Evolutionary conservation across 2,113 vertebrate genomes (phyloP).

Genomic region (Ammodytes dubius): DNA sequence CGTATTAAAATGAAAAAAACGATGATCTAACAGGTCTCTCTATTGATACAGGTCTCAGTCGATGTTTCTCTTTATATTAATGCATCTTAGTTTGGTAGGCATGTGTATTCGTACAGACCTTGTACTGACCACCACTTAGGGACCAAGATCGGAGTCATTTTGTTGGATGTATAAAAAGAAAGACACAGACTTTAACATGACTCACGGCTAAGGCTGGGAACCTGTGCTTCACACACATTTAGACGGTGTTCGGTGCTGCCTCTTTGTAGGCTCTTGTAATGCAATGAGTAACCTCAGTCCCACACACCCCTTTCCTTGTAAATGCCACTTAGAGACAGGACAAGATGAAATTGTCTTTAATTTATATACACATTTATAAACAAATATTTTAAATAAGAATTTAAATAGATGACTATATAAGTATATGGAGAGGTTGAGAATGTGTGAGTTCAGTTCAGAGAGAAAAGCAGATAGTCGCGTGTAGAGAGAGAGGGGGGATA

Average conservation of each 20-base stretch:
- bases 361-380: constrained; percentile 85
- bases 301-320: constrained; percentile 80
- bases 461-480: constrained; percentile 47
- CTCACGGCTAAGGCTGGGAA: constrained; percentile 50
- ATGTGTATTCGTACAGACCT: constrained; percentile 52
- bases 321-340: constrained; percentile 84
- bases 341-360: constrained; percentile 81
- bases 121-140: constrained; percentile 71
- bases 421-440: constrained; percentile 65
- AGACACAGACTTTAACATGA: constrained; percentile 21
- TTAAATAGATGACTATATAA: constrained; percentile 82
- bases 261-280: constrained; percentile 79
- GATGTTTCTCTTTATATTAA: constrained; percentile 29
- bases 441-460: constrained; percentile 59
- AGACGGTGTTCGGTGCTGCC: constrained; percentile 84
- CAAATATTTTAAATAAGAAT: constrained; percentile 85
- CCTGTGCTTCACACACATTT: constrained; percentile 53
- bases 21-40: constrained; percentile 44
- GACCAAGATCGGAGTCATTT: constrained; percentile 79
- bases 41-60: constrained; percentile 22
- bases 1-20: constrained; percentile 43
- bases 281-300: constrained; percentile 87
- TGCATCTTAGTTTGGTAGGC: constrained; percentile 54
- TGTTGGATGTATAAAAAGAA: constrained; percentile 28
- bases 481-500: constrained; percentile 31